These are phyloP conservation scores for Escarpia spicata DNA, from an alignment of 2,888 invertebrate genomes.

Conservation along the genomic window DNA sequence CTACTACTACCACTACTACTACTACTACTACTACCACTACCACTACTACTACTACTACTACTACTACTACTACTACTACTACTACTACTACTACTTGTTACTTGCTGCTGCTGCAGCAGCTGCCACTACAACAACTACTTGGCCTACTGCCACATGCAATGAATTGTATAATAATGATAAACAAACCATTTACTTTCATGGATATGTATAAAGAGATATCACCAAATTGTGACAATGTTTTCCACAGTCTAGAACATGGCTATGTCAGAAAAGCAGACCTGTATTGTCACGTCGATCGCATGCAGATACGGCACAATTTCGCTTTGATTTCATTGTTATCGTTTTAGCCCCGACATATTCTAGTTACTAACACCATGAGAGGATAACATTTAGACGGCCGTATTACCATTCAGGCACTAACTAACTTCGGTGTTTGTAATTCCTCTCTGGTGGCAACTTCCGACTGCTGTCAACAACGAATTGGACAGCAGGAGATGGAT, in stretches of 20 bases:
- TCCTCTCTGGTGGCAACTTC: conserved; percentile 6
- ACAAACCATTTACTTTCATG: no score
- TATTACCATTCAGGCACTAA: neutral
- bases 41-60: neutral
- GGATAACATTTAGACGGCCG: no score
- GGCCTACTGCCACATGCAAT: neutral
- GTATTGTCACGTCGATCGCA: no score
- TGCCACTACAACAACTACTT: neutral
- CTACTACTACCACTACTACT: conserved; percentile 14
- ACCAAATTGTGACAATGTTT: no score
- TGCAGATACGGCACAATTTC: neutral
- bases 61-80: neutral
- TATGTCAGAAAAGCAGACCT: no score
- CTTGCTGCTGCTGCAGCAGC: neutral
- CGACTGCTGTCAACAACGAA: neutral
- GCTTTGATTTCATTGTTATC: neutral
- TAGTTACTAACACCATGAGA: no score
- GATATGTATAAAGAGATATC: no score
- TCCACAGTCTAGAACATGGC: no score
- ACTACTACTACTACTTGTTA: neutral
- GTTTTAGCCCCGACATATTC: no score
- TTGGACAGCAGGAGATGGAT: neutral
- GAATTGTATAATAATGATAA: no score
- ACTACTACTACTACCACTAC: conserved; percentile 20
- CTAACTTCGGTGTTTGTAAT: neutral